Conservation (phyloP, 2,113 vertebrate species). For the Nothocercus julius region DNA sequence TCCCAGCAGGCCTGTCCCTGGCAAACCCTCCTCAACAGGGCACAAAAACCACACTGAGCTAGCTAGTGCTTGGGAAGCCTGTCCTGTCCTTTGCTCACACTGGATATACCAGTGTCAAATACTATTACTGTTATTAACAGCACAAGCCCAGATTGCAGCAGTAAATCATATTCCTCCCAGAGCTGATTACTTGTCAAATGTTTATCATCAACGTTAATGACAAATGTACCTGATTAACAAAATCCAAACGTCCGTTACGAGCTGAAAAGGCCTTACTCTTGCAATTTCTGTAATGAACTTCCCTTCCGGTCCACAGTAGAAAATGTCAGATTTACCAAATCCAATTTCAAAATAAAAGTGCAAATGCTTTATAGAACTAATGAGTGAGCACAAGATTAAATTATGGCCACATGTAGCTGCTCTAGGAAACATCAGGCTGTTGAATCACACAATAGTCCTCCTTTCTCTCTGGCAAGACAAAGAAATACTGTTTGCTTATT, state of each 20-base stretch:
- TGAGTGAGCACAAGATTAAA: background rate
- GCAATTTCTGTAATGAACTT: constrained; percentile 43
- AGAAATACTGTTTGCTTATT: background rate
- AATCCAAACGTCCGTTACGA: constrained; percentile 25
- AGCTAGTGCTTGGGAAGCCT: background rate
- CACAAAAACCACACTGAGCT: background rate
- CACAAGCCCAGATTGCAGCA: constrained; percentile 15
- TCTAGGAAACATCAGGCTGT: background rate
- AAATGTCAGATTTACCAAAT: background rate
- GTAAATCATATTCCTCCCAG: constrained; percentile 39
- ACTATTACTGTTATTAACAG: constrained; percentile 42
- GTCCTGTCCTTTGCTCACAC: background rate
- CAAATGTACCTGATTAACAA: constrained; percentile 40
- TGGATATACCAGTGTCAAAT: constrained; percentile 9
- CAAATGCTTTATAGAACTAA: constrained; percentile 1
- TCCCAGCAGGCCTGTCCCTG: background rate
- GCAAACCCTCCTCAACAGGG: background rate
- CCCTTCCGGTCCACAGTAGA: background rate
- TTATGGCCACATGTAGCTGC: background rate
- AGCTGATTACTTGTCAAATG: constrained; percentile 45
- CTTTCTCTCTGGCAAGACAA: background rate
- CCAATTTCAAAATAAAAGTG: constrained; percentile 6
- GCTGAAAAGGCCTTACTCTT: background rate
- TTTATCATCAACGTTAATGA: constrained; percentile 39
- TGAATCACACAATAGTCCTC: background rate